phyloP scores from a whole-genome alignment of 2,797 vertebrate species.

The Podarcis lilfordi region DNA sequence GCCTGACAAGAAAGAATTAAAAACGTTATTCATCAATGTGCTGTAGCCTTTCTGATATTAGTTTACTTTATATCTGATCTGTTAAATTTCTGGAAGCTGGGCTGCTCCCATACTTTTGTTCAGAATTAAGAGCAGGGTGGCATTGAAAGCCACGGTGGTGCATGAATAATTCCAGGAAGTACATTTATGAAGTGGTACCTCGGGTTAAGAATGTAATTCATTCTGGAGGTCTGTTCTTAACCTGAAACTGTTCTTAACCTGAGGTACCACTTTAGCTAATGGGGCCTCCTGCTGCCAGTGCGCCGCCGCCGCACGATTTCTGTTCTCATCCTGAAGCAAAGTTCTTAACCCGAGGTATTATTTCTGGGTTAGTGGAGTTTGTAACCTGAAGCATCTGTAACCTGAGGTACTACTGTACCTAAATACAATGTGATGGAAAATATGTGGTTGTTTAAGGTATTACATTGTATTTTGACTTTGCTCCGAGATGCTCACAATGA shows the following conservation, averaged over 20 bases:
- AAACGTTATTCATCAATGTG: background rate
- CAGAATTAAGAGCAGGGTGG: background rate
- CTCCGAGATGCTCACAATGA: background rate
- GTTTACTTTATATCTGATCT: background rate
- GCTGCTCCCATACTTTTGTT: background rate
- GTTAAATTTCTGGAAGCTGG: background rate
- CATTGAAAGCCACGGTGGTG: background rate
- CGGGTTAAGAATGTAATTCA: too few relatives aligned
- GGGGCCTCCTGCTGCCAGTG: too few relatives aligned
- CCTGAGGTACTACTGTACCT: too few relatives aligned
- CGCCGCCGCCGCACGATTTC: too few relatives aligned
- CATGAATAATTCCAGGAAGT: background rate
- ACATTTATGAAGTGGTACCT: background rate
- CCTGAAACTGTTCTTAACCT: too few relatives aligned
- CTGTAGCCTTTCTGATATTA: background rate
- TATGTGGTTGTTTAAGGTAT: background rate
- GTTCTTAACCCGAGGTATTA: too few relatives aligned
- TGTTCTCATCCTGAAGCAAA: too few relatives aligned
- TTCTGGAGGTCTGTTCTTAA: too few relatives aligned
- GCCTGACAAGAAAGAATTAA: background rate
- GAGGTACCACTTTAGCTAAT: too few relatives aligned
- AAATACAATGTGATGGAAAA: background rate
- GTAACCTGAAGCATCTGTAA: too few relatives aligned
- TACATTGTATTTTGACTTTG: background rate
- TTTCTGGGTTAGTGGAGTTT: too few relatives aligned